These are phyloP conservation scores for Catocala sponsa DNA, from an alignment of 2,888 invertebrate genomes.

Conservation along the genomic window DNA sequence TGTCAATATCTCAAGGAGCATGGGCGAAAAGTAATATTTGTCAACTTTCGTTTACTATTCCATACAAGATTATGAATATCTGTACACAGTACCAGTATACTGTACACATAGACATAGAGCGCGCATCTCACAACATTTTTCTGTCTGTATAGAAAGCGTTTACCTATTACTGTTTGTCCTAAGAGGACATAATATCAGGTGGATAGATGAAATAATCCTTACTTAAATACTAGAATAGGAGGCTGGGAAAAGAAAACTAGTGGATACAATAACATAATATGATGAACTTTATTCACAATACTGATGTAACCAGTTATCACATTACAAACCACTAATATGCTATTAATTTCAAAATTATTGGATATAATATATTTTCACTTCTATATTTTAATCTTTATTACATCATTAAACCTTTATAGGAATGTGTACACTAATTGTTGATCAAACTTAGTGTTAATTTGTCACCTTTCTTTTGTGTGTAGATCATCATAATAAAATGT, in stretches of 20 bases:
- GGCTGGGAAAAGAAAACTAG: constrained; percentile 7
- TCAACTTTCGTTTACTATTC: too few relatives aligned
- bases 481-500: constrained; percentile 21
- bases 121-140: too few relatives aligned
- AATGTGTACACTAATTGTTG: constrained; percentile 43
- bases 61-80: too few relatives aligned
- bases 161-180: too few relatives aligned
- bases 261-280: constrained; percentile 46
- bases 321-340: constrained; percentile 56
- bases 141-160: too few relatives aligned
- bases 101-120: too few relatives aligned
- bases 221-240: background rate
- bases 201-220: too few relatives aligned
- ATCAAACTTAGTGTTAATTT: constrained; percentile 22
- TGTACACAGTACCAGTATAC: too few relatives aligned
- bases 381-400: constrained; percentile 30
- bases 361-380: constrained; percentile 41
- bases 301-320: constrained; percentile 64
- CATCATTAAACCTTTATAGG: constrained; percentile 42
- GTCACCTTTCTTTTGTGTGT: constrained; percentile 6
- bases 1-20: too few relatives aligned
- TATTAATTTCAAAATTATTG: constrained; percentile 42
- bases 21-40: too few relatives aligned
- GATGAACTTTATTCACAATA: constrained; percentile 76
- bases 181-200: too few relatives aligned